Conservation (phyloP, 2,888 invertebrate genomes). For the Aphodius sticticus region DNA sequence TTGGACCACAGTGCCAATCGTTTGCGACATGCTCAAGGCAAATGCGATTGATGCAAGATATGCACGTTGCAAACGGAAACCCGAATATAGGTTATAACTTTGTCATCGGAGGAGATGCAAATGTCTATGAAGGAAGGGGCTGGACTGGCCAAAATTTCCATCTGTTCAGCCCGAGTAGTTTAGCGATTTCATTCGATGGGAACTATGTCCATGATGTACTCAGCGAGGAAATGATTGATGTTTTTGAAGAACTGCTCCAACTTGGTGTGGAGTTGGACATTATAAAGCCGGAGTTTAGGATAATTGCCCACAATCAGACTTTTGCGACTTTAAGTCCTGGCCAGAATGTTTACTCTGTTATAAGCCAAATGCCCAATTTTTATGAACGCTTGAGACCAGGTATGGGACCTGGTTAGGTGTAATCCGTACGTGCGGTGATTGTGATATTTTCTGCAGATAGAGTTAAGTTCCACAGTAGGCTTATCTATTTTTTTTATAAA, state of each 20-base stretch:
- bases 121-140: slow-evolving; percentile 64
- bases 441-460: background rate
- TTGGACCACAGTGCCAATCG: slow-evolving; percentile 59
- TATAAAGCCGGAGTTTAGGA: slow-evolving; percentile 59
- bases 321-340: slow-evolving; percentile 63
- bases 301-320: slow-evolving; percentile 66
- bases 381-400: slow-evolving; percentile 27
- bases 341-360: slow-evolving; percentile 59
- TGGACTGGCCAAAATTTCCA: slow-evolving; percentile 65
- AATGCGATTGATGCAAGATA: slow-evolving; percentile 61
- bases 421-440: background rate
- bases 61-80: slow-evolving; percentile 58
- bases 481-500: background rate
- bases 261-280: slow-evolving; percentile 59
- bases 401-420: background rate
- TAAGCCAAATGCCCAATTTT: slow-evolving; percentile 63
- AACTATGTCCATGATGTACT: slow-evolving; percentile 60
- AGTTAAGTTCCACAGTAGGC: background rate
- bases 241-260: slow-evolving; percentile 58
- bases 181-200: slow-evolving; percentile 63
- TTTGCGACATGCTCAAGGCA: slow-evolving; percentile 59
- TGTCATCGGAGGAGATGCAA: slow-evolving; percentile 66
- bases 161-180: slow-evolving; percentile 54
- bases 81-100: slow-evolving; percentile 63
- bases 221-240: slow-evolving; percentile 59